Base-by-base conservation (phyloP, 2,113 vertebrate species). In the Malurus cyaneus region DNA sequence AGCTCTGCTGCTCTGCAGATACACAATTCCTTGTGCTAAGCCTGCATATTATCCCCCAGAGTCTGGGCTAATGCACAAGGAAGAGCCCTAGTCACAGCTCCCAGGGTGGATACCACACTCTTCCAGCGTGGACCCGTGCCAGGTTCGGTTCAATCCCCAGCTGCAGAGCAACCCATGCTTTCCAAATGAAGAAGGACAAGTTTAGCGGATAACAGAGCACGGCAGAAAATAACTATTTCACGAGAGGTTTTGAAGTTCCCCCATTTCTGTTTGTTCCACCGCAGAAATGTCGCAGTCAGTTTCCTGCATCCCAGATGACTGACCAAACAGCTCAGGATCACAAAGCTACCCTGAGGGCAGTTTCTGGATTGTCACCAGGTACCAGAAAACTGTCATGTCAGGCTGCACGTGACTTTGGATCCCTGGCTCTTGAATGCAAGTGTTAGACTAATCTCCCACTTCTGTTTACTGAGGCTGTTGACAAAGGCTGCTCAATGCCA, bases 311-410 rank as follows among this genome's bases (percentile, higher is more conserved):
- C 53, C 73, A 46, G 73, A 29, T 95, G 93, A 95, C 74, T 92
- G 92, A 94, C 88, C 71, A 21, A 96, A 89, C n/a, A 32, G 1
- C 88, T 89, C 85, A 82, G 81, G 76, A 91, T 91, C 89, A 86
- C 65, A 65, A 39, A 89, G 64, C 31, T 80, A 31, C 90, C 93
- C 88, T 0, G 3, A 64, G 94, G 95, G 88, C 88, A 80, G 47
- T 53, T 92, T 65, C 90, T 94, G 71, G 44, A 88, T 92, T 94
- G 88, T 94, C 92, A 96, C 76, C 17, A 12, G 94, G 86, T 94
- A 80, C 90, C 89, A 94, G 92, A 93, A 78, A 73, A 86, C 89
- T 91, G 88, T 95, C 89, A 77, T n/a, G 25, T 94, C 94, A 92
- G 81, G 26, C 86, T 65, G 31, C 2, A 5, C 23, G 59, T 8